Evolutionary conservation across 2,888 invertebrate species (phyloP).

Genomic region (Clusia tigrina): DNA sequence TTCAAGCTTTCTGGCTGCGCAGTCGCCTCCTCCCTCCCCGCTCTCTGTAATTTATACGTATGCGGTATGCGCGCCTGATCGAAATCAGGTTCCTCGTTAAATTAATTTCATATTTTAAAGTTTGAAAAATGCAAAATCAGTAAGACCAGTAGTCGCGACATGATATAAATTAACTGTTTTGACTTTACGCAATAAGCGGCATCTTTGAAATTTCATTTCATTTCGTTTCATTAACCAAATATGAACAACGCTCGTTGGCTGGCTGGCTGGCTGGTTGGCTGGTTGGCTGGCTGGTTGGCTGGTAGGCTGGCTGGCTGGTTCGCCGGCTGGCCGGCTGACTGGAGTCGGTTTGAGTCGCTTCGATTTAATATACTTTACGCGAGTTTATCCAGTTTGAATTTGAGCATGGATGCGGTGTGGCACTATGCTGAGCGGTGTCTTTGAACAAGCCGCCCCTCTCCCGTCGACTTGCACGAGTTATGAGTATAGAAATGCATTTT

Average conservation of each 20-base stretch:
- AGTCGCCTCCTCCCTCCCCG: slow-evolving; percentile 18
- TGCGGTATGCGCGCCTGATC: slow-evolving; percentile 7
- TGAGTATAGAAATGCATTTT: slow-evolving; percentile 18
- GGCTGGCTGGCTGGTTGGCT: no score
- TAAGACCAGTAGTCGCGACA: slow-evolving; percentile 63
- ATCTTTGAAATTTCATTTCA: slow-evolving; percentile 41
- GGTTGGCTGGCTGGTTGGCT: no score
- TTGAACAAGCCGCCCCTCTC: slow-evolving; percentile 9
- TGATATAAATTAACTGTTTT: slow-evolving; percentile 62
- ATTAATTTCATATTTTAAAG: slow-evolving; percentile 9
- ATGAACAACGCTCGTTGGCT: not conserved
- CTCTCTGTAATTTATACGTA: slow-evolving; percentile 10
- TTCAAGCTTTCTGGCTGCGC: slow-evolving; percentile 38
- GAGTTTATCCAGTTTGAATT: slow-evolving; percentile 21
- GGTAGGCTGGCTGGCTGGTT: no score
- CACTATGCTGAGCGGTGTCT: slow-evolving; percentile 10
- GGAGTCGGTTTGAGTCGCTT: slow-evolving; percentile 11
- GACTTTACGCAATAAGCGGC: slow-evolving; percentile 57
- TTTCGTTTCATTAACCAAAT: not conserved
- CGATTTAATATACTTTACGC: slow-evolving; percentile 15
- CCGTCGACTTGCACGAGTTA: no score
- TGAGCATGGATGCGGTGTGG: not conserved
- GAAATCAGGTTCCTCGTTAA: slow-evolving; percentile 2
- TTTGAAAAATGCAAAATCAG: slow-evolving; percentile 56
- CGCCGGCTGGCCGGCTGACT: no score